Percentiles rank a stretch among this genome's conserved stretches.
Conservation (phyloP, 2,797 vertebrate species). For the Pampus argenteus region DNA sequence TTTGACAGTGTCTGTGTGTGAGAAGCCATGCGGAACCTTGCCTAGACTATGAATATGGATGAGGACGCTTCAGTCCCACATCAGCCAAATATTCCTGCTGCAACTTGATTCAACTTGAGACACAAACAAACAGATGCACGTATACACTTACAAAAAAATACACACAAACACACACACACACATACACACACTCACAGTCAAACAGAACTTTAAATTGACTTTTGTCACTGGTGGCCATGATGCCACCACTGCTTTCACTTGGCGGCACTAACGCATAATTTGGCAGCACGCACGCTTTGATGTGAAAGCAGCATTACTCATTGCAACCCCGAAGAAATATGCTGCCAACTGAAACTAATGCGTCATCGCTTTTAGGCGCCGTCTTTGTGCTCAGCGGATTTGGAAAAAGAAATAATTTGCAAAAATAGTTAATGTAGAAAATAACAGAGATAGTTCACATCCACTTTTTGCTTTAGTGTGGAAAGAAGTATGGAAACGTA, state of each 20-base stretch:
- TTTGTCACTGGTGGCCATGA: constrained; percentile 65
- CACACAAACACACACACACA: neutral
- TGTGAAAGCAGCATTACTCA: constrained; percentile 59
- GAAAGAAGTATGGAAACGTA: constrained; percentile 2
- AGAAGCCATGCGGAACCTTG: constrained; percentile 70
- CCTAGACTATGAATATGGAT: constrained; percentile 75
- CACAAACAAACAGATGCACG: constrained; percentile 50
- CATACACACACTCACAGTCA: constrained; percentile 15
- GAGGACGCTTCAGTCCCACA: constrained; percentile 68
- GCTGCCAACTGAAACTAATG: constrained; percentile 59
- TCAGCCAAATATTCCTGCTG: constrained; percentile 69
- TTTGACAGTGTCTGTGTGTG: constrained; percentile 35
- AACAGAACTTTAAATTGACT: constrained; percentile 75
- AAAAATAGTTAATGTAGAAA: constrained; percentile 35
- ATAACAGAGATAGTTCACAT: constrained; percentile 10
- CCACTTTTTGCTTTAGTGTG: constrained; percentile 14
- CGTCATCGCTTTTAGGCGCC: constrained; percentile 37
- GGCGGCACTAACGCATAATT: constrained; percentile 53
- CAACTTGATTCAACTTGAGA: constrained; percentile 58
- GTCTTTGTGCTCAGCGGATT: constrained; percentile 44
- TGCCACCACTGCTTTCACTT: constrained; percentile 61
- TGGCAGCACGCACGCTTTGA: constrained; percentile 61
- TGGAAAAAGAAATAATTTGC: constrained; percentile 39
- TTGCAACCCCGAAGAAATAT: constrained; percentile 53
- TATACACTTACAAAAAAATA: neutral